These are phyloP conservation scores for Siderastrea siderea DNA, from an alignment of 92 coral and sea anemone species.

Conservation along the genomic window DNA sequence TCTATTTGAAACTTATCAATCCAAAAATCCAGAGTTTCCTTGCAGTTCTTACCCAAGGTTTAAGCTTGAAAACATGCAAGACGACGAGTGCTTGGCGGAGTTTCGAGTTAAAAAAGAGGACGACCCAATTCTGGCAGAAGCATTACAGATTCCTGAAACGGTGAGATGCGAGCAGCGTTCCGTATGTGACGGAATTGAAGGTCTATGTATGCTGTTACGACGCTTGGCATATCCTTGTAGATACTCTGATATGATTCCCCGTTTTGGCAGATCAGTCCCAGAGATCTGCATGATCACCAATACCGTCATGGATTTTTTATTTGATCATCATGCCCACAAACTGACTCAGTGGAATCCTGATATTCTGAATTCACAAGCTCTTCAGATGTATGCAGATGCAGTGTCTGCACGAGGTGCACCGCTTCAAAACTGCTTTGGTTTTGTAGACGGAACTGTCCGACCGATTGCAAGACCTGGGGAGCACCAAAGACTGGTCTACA, in stretches of 20 bases:
- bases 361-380: constrained; percentile 18
- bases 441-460: constrained; percentile 56
- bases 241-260: constrained; percentile 46
- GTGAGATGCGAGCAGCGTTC: constrained; percentile 37
- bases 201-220: constrained; percentile 47
- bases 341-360: constrained; percentile 43
- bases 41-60: constrained; percentile 46
- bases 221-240: constrained; percentile 59
- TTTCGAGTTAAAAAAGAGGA: constrained; percentile 40
- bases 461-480: constrained; percentile 53
- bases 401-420: constrained; percentile 48
- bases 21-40: constrained; percentile 45
- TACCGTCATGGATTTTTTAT: constrained; percentile 30
- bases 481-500: constrained; percentile 50
- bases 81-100: constrained; percentile 56
- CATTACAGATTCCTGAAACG: constrained; percentile 41
- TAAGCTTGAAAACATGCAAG: constrained; percentile 52
- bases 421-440: constrained; percentile 56
- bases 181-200: constrained; percentile 52
- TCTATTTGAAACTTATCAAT: constrained; percentile 34
- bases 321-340: constrained; percentile 15
- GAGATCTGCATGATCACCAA: constrained; percentile 54
- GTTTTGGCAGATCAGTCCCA: constrained; percentile 43
- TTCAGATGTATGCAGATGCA: constrained; percentile 49
- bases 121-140: constrained; percentile 33